phyloP scores from a whole-genome alignment of 2,888 invertebrate species.

The Iselma pallidipennis region DNA sequence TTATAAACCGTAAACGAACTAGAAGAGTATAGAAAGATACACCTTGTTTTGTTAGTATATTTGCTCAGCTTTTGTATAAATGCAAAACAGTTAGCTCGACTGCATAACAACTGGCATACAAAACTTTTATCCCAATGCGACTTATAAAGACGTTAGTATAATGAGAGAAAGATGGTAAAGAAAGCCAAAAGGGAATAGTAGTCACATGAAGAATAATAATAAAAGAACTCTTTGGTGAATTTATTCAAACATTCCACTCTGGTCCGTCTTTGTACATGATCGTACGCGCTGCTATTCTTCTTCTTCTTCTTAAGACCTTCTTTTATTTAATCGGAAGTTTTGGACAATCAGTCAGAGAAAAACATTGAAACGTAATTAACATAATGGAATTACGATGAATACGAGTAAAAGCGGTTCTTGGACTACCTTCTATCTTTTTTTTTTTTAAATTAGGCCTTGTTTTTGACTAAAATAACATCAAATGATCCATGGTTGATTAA shows the following conservation, averaged over 20 bases:
- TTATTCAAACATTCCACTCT: slow-evolving; percentile 8
- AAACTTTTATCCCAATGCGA: not conserved
- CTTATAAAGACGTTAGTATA: slow-evolving; percentile 21
- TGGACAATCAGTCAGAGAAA: too few species aligned
- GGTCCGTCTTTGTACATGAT: slow-evolving; percentile 1
- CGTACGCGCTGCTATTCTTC: not conserved
- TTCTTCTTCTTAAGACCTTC: too few species aligned
- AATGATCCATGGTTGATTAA: too few species aligned
- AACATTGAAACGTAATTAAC: too few species aligned
- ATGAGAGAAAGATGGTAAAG: slow-evolving; percentile 2
- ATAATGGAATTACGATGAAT: too few species aligned
- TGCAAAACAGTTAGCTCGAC: slow-evolving; percentile 20
- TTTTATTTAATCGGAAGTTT: slow-evolving; percentile 11
- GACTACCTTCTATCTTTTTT: too few species aligned
- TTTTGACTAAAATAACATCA: too few species aligned
- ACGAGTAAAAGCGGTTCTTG: too few species aligned
- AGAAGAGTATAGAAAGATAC: not conserved
- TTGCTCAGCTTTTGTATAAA: slow-evolving; percentile 14
- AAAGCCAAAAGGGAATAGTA: slow-evolving; percentile 8
- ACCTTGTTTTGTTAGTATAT: slow-evolving; percentile 15
- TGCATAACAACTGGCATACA: not conserved
- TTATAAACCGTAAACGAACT: slow-evolving; percentile 24
- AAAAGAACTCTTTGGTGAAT: slow-evolving; percentile 3
- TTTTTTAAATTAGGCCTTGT: too few species aligned
- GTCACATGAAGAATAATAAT: slow-evolving; percentile 14